Evolutionary conservation across 2,113 vertebrate genomes (phyloP).

Genomic region (Callocephalon fimbriatum): DNA sequence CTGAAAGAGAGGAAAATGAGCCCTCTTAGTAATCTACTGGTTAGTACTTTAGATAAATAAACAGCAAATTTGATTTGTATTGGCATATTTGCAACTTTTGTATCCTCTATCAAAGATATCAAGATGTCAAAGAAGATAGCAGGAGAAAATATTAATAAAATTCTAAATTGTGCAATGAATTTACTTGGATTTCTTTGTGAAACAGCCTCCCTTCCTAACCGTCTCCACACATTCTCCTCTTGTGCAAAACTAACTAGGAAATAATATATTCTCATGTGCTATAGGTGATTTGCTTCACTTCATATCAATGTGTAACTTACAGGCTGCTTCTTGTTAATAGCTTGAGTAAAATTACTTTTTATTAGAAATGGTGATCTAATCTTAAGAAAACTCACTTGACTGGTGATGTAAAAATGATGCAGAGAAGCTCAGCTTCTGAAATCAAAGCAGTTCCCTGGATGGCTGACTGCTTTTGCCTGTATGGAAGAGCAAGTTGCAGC

Average conservation of each 20-base stretch:
- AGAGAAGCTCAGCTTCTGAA: not conserved
- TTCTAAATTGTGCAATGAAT: not conserved
- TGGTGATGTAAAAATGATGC: not conserved
- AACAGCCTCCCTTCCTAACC: not conserved
- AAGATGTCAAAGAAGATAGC: not conserved
- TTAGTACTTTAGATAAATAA: not conserved
- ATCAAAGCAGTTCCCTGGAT: not conserved
- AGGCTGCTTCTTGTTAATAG: not conserved
- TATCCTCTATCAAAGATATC: not conserved
- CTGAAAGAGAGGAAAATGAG: not conserved
- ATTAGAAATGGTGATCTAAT: not conserved
- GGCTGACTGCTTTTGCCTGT: not conserved
- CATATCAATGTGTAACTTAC: not conserved
- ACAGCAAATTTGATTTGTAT: not conserved
- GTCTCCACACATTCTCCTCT: not conserved
- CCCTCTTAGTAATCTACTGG: not conserved
- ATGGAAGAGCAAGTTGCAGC: not conserved
- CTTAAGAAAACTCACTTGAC: not conserved
- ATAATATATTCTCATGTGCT: not conserved
- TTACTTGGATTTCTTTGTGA: not conserved
- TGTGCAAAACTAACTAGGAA: slow-evolving; percentile 18
- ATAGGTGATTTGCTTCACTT: not conserved
- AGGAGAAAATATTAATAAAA: not conserved
- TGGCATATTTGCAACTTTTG: not conserved
- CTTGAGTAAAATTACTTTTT: not conserved